These are phyloP conservation scores for Liasis olivaceus DNA, from an alignment of 2,797 vertebrate species.

Conservation along the genomic window DNA sequence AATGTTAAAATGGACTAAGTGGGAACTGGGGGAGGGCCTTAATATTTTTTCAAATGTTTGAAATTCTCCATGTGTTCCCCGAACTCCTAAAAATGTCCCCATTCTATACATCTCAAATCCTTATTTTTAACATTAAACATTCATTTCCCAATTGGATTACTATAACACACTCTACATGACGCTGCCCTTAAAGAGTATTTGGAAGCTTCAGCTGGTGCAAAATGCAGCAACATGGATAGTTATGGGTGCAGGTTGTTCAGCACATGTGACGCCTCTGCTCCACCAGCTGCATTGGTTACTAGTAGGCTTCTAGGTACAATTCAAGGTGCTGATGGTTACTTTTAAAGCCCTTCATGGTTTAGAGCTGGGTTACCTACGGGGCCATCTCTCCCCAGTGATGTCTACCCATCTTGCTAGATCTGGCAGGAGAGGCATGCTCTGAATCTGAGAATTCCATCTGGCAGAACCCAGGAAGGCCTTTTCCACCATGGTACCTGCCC, in stretches of 20 bases:
- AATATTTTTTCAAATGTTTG: neutral
- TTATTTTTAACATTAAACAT: neutral
- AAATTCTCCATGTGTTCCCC: neutral
- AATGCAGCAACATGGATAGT: neutral
- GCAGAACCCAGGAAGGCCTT: neutral
- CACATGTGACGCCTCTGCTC: neutral
- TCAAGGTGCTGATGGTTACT: neutral
- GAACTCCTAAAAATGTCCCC: neutral
- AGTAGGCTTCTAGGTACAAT: neutral
- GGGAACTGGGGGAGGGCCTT: neutral
- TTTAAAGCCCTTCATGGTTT: neutral
- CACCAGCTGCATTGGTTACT: neutral
- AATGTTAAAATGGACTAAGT: neutral
- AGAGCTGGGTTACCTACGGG: neutral
- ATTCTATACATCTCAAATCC: neutral
- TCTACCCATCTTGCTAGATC: neutral
- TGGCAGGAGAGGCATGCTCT: neutral
- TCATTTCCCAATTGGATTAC: neutral
- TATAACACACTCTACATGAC: neutral
- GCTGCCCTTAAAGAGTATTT: neutral
- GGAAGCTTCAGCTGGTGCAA: neutral
- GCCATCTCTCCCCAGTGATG: neutral
- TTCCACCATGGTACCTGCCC: no score
- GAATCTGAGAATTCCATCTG: neutral
- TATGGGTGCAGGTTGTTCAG: neutral